Percentiles rank a stretch among this genome's conserved stretches.
phyloP scores from a whole-genome alignment of 2,888 invertebrate genomes.

The Endotricha flammealis region DNA sequence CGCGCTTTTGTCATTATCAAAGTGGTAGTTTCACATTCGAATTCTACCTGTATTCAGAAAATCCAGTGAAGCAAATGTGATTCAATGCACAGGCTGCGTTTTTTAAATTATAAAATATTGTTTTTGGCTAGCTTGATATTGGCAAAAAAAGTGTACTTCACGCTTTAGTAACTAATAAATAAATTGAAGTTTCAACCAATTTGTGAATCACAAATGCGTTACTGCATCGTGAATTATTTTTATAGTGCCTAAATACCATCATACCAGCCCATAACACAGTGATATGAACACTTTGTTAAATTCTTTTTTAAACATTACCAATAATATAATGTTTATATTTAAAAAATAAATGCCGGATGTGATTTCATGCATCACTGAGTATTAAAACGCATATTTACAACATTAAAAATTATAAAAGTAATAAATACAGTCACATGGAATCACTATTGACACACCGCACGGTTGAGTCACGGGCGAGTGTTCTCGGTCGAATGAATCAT shows the following conservation, averaged over 20 bases:
- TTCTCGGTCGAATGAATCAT: too few relatives aligned
- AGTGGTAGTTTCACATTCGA: neutral
- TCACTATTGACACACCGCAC: too few relatives aligned
- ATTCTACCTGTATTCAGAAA: neutral
- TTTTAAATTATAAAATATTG: neutral
- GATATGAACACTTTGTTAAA: neutral
- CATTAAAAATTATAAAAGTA: neutral
- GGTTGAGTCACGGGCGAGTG: too few relatives aligned
- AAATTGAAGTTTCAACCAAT: too few relatives aligned
- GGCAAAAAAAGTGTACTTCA: too few relatives aligned
- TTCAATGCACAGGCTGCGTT: too few relatives aligned
- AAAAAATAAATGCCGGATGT: neutral
- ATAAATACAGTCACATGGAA: too few relatives aligned
- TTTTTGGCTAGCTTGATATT: too few relatives aligned
- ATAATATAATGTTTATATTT: neutral
- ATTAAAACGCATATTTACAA: neutral
- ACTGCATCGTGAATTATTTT: neutral
- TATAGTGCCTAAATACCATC: neutral
- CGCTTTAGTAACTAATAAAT: too few relatives aligned
- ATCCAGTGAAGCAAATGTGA: too few relatives aligned
- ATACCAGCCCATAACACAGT: neutral
- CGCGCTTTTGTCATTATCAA: constrained; percentile 9
- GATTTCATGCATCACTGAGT: neutral
- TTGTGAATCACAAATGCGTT: too few relatives aligned
- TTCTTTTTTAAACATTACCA: neutral